A percentile compares a stretch with the other conserved stretches of the same genome.
phyloP scores from a whole-genome alignment of 2,888 invertebrate genomes.

The Branchipolynoe longqiensis region DNA sequence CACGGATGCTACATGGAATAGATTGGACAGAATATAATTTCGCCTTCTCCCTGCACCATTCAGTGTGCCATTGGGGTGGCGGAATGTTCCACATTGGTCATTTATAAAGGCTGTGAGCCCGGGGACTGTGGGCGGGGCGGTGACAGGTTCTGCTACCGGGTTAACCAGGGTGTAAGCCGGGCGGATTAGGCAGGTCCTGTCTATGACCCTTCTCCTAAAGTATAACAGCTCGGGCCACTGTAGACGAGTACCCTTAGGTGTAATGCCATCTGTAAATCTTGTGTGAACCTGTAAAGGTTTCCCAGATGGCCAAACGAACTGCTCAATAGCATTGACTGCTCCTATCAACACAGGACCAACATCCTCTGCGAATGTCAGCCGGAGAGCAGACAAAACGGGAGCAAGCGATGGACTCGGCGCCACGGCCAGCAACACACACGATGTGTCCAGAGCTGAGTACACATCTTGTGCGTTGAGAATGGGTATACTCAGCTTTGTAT shows the following conservation, averaged over 20 bases:
- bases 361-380: background rate
- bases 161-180: background rate
- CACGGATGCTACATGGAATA: conserved; percentile 71
- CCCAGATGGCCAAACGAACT: conserved; percentile 12
- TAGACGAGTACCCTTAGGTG: background rate
- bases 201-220: background rate
- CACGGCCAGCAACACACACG: background rate
- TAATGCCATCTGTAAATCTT: too few species aligned
- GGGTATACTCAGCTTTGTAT: too few species aligned
- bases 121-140: background rate
- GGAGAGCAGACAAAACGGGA: background rate
- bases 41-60: conserved; percentile 72
- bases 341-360: background rate
- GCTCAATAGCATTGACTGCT: background rate
- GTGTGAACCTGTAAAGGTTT: background rate
- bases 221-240: background rate
- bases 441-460: background rate
- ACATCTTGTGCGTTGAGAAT: background rate
- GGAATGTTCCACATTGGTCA: conserved; percentile 72
- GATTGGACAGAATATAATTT: conserved; percentile 70
- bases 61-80: conserved; percentile 69
- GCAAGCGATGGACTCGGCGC: background rate
- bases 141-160: background rate
- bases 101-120: conserved; percentile 70
- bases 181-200: conserved; percentile 5